These are phyloP conservation scores for Sphaerophoria taeniata DNA, from an alignment of 2,888 invertebrate genomes.

Conservation along the genomic window DNA sequence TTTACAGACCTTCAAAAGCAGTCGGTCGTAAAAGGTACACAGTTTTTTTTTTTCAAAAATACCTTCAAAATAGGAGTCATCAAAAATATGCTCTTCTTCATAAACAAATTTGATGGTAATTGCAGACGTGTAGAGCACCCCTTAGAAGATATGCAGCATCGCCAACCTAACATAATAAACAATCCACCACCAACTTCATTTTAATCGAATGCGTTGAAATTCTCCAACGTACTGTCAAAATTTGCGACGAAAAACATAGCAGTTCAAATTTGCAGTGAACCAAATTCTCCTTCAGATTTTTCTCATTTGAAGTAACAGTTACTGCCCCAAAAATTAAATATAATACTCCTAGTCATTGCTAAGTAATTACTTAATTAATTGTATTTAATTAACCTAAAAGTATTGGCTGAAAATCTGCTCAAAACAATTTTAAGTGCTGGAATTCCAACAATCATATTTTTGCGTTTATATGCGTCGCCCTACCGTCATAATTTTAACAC, in stretches of 20 bases:
- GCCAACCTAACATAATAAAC: no score
- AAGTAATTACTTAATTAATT: conserved; percentile 31
- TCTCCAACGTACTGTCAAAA: conserved; percentile 12
- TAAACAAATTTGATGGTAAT: no score
- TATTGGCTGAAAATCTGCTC: not conserved
- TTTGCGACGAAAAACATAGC: not conserved
- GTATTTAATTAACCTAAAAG: conserved; percentile 1
- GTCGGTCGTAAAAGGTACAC: no score
- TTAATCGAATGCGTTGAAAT: conserved; percentile 9
- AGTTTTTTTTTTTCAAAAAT: no score
- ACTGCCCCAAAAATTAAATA: conserved; percentile 11
- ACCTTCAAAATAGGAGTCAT: no score
- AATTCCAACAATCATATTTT: conserved; percentile 56
- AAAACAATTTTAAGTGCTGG: conserved; percentile 29
- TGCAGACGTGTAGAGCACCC: no score
- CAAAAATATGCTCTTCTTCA: no score
- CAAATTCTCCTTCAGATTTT: not conserved
- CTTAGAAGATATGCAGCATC: no score
- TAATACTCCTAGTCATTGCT: conserved; percentile 59
- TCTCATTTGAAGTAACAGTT: not conserved
- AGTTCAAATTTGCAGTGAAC: not conserved
- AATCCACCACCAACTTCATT: no score
- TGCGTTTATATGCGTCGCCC: conserved; percentile 54
- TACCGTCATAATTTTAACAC: conserved; percentile 31
- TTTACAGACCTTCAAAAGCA: no score